Evolutionary conservation across 2,113 vertebrate genomes (phyloP).

Genomic region (Motacilla alba): DNA sequence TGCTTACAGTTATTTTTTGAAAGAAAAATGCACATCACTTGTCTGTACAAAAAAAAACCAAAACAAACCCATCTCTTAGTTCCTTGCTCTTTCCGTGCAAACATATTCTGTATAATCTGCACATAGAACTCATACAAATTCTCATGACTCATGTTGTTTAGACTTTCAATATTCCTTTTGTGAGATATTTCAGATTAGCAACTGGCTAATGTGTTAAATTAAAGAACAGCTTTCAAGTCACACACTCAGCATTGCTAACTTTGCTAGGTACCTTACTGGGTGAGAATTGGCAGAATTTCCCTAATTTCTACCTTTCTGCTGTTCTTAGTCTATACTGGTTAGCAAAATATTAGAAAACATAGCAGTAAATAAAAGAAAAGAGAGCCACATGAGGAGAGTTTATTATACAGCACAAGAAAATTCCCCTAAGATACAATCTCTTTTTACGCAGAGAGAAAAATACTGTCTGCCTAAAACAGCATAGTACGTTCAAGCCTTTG

Average conservation of each 20-base stretch:
- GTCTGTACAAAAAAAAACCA: background rate
- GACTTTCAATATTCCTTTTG: background rate
- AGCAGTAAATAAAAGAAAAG: background rate
- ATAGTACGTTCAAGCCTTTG: background rate
- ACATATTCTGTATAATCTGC: background rate
- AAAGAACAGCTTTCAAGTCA: background rate
- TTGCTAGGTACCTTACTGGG: background rate
- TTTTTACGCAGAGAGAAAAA: background rate
- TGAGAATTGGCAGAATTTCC: background rate
- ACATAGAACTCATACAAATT: background rate
- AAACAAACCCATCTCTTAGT: background rate
- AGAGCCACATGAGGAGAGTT: background rate
- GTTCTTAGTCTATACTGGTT: background rate
- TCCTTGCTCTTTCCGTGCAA: background rate
- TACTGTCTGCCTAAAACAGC: background rate
- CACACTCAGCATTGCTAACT: background rate
- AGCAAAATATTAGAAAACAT: background rate
- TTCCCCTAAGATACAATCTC: background rate
- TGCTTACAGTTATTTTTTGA: background rate
- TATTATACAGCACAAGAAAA: background rate
- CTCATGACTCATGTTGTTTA: background rate
- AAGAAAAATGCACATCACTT: background rate
- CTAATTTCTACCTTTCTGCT: background rate
- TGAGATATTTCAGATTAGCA: background rate
- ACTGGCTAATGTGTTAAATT: background rate